phyloP scores from a whole-genome alignment of 2,797 vertebrate genomes.

The Echiichthys vipera region DNA sequence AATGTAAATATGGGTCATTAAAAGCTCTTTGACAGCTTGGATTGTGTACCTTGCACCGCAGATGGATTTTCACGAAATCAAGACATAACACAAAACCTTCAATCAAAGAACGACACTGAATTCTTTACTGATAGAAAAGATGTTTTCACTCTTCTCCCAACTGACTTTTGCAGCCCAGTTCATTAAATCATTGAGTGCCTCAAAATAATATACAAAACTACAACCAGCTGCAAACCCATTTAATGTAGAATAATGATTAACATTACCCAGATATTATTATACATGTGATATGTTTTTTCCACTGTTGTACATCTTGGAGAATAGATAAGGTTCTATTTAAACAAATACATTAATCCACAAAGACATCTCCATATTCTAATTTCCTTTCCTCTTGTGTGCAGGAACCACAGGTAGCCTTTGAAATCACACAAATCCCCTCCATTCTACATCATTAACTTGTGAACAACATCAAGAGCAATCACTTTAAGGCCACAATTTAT shows the following conservation, averaged over 20 bases:
- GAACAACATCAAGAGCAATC: not conserved
- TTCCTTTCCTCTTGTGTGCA: not conserved
- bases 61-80: too few relatives aligned
- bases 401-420: not conserved
- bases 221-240: not conserved
- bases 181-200: too few relatives aligned
- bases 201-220: not conserved
- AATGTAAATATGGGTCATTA: too few relatives aligned
- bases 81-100: too few relatives aligned
- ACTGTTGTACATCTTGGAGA: too few relatives aligned
- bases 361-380: not conserved
- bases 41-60: too few relatives aligned
- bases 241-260: not conserved
- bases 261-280: not conserved
- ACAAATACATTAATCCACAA: not conserved
- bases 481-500: not conserved
- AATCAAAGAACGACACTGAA: too few relatives aligned
- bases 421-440: not conserved
- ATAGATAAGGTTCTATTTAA: not conserved
- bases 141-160: too few relatives aligned
- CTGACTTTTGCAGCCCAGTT: too few relatives aligned
- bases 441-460: not conserved
- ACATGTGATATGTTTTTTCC: too few relatives aligned
- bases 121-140: too few relatives aligned
- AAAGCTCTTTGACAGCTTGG: too few relatives aligned